Conservation (phyloP, 2,797 vertebrate genomes). For the Coranthus polyacanthus region DNA sequence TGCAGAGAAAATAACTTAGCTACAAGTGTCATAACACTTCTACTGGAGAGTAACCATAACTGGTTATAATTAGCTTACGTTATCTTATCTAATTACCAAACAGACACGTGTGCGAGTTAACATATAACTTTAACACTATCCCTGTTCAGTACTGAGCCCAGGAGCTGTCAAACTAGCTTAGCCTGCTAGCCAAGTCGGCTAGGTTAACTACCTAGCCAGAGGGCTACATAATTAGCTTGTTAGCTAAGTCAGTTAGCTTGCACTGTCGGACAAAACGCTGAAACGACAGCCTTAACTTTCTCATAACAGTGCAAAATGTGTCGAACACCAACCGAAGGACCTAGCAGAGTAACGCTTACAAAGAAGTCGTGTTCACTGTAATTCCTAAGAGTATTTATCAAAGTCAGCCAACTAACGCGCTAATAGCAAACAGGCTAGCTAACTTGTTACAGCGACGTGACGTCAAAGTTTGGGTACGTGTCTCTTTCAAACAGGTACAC, state of each 20-base stretch:
- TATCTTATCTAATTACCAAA: not conserved
- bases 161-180: constrained; percentile 80
- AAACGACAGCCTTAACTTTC: constrained; percentile 11
- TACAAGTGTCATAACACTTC: constrained; percentile 40
- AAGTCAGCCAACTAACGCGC: constrained; percentile 53
- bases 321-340: not conserved
- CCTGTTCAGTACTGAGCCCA: not conserved
- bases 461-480: constrained; percentile 89
- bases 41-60: not conserved
- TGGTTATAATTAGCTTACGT: not conserved
- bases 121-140: not conserved
- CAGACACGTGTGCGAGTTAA: not conserved
- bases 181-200: constrained; percentile 58
- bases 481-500: constrained; percentile 86
- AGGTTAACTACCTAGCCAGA: constrained; percentile 43
- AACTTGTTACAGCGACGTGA: constrained; percentile 80
- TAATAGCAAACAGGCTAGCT: constrained; percentile 63
- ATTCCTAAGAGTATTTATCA: constrained; percentile 13
- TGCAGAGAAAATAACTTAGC: constrained; percentile 8
- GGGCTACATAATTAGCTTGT: constrained; percentile 72
- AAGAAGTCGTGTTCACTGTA: not conserved
- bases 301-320: not conserved
- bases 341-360: not conserved
- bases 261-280: constrained; percentile 34
- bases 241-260: constrained; percentile 66